Evolutionary conservation across 2,797 vertebrate species (phyloP).

Genomic region (Alosa sapidissima): DNA sequence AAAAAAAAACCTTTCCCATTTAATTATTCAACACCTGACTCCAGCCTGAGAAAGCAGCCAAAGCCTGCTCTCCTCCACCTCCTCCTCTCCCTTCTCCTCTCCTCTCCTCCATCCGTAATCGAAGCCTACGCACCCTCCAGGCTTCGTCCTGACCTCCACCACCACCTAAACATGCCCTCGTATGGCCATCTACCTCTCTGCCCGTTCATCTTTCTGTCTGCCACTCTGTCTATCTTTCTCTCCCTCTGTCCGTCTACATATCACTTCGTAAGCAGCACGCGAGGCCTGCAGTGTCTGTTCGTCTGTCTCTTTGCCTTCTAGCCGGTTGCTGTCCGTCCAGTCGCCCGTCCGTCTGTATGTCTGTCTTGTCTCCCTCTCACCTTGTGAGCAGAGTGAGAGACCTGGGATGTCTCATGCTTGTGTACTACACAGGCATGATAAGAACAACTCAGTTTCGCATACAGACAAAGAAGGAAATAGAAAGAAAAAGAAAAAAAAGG

Average conservation of each 20-base stretch:
- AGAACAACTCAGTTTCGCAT: background rate
- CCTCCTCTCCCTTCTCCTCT: no score
- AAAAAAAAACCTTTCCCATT: slow-evolving; percentile 48
- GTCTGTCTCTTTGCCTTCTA: background rate
- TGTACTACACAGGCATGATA: background rate
- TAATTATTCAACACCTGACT: slow-evolving; percentile 71
- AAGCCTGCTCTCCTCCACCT: slow-evolving; percentile 30
- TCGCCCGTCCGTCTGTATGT: background rate
- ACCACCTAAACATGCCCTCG: background rate
- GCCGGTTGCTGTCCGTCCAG: background rate
- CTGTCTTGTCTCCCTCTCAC: background rate
- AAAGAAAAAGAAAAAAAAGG: background rate
- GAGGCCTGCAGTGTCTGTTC: background rate
- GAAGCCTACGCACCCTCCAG: background rate
- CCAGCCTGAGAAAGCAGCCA: slow-evolving; percentile 55
- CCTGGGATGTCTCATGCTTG: background rate
- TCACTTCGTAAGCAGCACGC: background rate
- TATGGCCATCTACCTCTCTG: background rate
- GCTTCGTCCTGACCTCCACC: background rate
- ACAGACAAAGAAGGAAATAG: background rate
- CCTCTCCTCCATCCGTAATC: background rate
- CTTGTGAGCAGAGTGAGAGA: background rate
- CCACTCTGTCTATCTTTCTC: background rate
- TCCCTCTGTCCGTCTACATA: background rate
- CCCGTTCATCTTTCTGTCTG: background rate